Evolutionary conservation across 1,140 invertebrate species (phyloP), one percentile per base, ranked within the genome.

Genomic region (Pseudoatta argentina): DNA sequence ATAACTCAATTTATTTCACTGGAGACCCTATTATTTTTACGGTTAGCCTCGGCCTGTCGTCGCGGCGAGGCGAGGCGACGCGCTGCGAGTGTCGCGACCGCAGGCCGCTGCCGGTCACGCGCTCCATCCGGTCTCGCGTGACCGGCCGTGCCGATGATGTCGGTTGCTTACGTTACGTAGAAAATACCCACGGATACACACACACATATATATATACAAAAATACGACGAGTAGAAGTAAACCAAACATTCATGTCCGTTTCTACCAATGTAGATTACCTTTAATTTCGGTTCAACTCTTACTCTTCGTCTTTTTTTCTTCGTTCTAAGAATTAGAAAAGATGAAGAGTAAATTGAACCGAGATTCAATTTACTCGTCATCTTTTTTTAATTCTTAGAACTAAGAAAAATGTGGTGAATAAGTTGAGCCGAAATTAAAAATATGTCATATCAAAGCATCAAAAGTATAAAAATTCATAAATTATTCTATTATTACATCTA

Each of bases 1-100:
- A 95, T 95, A 95, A 95, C 94, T 95, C 94, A 95, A 95, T 95
- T 95, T 95, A 95, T 95, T 95, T 95, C 94, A 94, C 94, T 94
- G 93, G 90, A 93, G 91, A 91, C 89, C 92, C 91, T 93, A 94
- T 93, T 94, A 93, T 93, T 93, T 93, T 93, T 94, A 93, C 89
- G 92, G 87, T 85, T 88, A 88, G 91, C 69, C 89, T 77, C 91
- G 83, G 89, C 86, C 88, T 87, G 92, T 91, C 89, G 83, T 85
- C 86, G 89, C 89, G 89, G 89, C 24, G 24, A 24, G 24, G 24
- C 88, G 89, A 92, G 87, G 71, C 69, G 66, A 67, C 16, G 64
- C 64, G 39, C 48, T 72, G 57, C 55, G 69, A 75, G 39, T 48
- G 39, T 24, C 44, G 79, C 69, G 55, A 72, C 66, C 67, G 85